Evolutionary conservation across 2,888 invertebrate species (phyloP), one percentile per base, ranked within the genome.

Genomic region (Mycogona germanica): DNA sequence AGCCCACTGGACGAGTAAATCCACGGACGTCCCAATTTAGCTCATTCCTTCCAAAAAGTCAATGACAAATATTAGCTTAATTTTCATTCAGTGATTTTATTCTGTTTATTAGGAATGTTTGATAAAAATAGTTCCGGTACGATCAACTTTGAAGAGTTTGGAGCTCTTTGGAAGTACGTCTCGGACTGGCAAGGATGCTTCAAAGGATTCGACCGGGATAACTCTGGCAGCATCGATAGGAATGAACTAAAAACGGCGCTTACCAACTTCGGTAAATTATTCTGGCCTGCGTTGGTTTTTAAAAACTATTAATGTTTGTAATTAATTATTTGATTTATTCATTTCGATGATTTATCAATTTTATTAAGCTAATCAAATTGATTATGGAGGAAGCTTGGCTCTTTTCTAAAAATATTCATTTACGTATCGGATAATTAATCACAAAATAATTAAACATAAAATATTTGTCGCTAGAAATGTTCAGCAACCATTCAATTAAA

Each of bases 121-220:
- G 97, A 98, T 69, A 80, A 82, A 60, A 84, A 87, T 64, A 84
- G 82, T 64, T 78, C 81, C 64, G 96, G 95, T 6, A 84, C 84
- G 1, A 91, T 98, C 52, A 84, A 80, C 62, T 96, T 96, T 70
- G 84, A 92, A 64, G 95, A 97, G 70, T 98, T 98, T 72, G 86
- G 87, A 47, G 84, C 89, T 0, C 73, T 98, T 1, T 98, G 97
- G 97, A 92, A 93, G 68, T 98, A 96, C 70, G 88, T 98, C 0
- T 89, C 87, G 5, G 96, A 97, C 65, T 98, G 97, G 97, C 92
- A 96, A 67, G 84, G 81, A 65, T 93, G 92, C 68, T 98, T 98
- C 70, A 79, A 87, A 41, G 83, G 87, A 1, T 97, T 93, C 68
- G 98, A 98, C 68, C 75, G 83, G 41, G 96, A 98, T 67, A 86